A percentile compares a stretch with the other conserved stretches of the same genome.
Evolutionary conservation across 1,140 invertebrate species (phyloP).

Genomic region (Halictus rubicundus): DNA sequence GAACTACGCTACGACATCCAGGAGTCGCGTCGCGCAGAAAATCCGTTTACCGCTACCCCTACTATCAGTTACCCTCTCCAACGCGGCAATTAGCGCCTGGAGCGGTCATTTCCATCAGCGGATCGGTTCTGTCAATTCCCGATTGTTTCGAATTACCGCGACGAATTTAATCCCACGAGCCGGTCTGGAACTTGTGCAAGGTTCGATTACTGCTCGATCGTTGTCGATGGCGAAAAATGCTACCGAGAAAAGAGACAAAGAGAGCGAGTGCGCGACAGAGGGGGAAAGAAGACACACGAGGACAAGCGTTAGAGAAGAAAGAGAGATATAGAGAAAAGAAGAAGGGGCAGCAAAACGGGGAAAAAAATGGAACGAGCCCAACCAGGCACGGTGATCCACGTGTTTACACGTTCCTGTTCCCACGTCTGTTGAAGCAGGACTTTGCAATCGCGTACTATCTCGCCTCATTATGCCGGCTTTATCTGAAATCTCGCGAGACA

Average conservation of each 20-base stretch:
- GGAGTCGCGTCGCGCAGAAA: no score
- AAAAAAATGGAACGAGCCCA: conserved; percentile 41
- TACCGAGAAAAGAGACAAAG: not conserved
- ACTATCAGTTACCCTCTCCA: no score
- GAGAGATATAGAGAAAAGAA: not conserved
- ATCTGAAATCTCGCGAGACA: conserved; percentile 54
- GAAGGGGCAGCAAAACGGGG: not conserved
- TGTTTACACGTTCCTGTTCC: conserved; percentile 66
- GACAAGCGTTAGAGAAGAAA: not conserved
- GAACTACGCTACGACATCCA: no score
- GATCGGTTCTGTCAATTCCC: no score
- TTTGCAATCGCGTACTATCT: conserved; percentile 60
- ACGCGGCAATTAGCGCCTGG: no score
- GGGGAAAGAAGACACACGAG: not conserved
- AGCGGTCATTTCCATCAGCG: no score
- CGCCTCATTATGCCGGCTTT: conserved; percentile 55
- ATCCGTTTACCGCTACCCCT: no score
- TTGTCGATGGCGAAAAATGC: not conserved
- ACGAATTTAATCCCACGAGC: conserved; percentile 48
- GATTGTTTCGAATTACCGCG: conserved; percentile 7
- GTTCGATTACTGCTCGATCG: conserved; percentile 38
- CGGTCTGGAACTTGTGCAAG: conserved; percentile 42
- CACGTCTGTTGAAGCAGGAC: conserved; percentile 55
- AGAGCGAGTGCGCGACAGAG: no score
- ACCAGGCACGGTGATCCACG: conserved; percentile 50